These are phyloP conservation scores for Eulimnadia texana DNA, from an alignment of 1,140 invertebrate genomes.

Conservation along the genomic window DNA sequence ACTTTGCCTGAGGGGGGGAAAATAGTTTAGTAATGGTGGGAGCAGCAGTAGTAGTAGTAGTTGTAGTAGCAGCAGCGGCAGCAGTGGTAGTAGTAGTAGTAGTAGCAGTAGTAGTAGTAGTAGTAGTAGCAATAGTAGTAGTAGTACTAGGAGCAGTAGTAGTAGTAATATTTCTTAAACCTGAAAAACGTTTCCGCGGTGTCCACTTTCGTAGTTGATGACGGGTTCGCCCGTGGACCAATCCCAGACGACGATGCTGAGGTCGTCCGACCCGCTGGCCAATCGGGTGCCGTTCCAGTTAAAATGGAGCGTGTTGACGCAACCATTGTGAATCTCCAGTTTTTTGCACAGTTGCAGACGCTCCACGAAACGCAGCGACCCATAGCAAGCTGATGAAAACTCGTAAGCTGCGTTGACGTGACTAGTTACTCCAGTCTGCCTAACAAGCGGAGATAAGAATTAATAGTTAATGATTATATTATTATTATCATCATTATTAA, in stretches of 20 bases:
- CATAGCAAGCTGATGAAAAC: constrained; percentile 58
- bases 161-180: no score
- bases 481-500: no score
- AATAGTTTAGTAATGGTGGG: background rate
- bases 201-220: constrained; percentile 55
- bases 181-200: constrained; percentile 80
- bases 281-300: constrained; percentile 59
- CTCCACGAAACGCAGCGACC: constrained; percentile 65
- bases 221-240: constrained; percentile 56
- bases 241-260: constrained; percentile 67
- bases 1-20: constrained; percentile 40
- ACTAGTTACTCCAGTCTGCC: background rate
- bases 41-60: no score
- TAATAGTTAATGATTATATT: no score
- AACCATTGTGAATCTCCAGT: constrained; percentile 66
- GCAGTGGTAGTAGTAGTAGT: background rate
- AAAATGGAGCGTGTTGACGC: constrained; percentile 86
- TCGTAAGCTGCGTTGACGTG: background rate
- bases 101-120: background rate
- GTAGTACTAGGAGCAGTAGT: no score
- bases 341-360: constrained; percentile 61
- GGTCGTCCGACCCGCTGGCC: constrained; percentile 82
- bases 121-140: no score
- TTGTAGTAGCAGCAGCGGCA: no score
- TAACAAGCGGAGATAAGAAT: no score